Conservation (phyloP, 2,888 invertebrate genomes). For the Ligdia adustata region DNA sequence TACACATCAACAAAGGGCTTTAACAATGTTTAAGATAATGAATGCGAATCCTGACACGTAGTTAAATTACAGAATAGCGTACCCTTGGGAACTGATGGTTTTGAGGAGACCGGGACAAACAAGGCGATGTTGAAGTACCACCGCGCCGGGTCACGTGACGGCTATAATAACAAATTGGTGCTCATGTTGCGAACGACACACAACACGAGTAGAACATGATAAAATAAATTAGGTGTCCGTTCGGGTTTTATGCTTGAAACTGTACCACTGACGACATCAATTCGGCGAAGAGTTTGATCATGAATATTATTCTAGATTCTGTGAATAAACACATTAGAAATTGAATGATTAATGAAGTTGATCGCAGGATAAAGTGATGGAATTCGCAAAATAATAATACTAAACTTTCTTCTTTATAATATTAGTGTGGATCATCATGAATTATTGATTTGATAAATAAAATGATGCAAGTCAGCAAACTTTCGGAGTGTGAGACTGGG, state of each 20-base stretch:
- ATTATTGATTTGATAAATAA: no score
- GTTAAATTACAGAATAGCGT: slow-evolving; percentile 32
- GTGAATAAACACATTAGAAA: no score
- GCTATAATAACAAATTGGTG: slow-evolving; percentile 23
- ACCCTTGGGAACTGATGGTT: background rate
- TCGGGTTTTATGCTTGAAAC: slow-evolving; percentile 9
- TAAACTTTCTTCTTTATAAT: no score
- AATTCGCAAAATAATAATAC: no score
- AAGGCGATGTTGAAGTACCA: slow-evolving; percentile 18
- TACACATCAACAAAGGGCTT: slow-evolving; percentile 29
- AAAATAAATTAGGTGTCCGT: slow-evolving; percentile 4
- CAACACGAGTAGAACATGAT: slow-evolving; percentile 1
- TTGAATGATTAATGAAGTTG: no score
- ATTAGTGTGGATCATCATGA: no score
- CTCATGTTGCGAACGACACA: slow-evolving; percentile 6
- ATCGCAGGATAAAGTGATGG: no score
- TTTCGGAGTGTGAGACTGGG: no score
- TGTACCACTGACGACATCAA: no score
- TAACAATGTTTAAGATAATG: slow-evolving; percentile 31
- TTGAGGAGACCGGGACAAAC: slow-evolving; percentile 11
- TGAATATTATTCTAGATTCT: no score
- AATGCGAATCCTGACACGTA: slow-evolving; percentile 19
- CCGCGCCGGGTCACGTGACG: slow-evolving; percentile 12
- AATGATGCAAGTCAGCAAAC: no score
- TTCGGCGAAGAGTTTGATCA: no score